Evolutionary conservation across 2,797 vertebrate genomes (phyloP), one percentile per base, ranked within the genome.

Genomic region (Somateria mollissima): DNA sequence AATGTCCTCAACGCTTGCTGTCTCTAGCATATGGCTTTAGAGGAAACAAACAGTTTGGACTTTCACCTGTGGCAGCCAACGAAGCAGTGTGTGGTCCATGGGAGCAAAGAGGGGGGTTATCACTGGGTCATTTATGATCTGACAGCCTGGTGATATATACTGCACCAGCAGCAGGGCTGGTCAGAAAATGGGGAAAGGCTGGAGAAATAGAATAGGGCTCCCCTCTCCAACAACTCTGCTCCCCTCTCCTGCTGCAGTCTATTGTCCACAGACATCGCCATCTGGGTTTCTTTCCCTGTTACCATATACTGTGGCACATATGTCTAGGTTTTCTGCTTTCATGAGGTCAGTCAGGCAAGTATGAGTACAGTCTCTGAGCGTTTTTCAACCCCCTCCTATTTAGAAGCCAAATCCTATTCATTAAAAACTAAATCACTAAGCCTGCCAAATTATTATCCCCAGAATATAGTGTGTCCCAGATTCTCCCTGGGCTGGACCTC

Each of bases 401-500:
- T 83, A 94, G 90, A 96, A 96, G 84, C 69, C 75, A 96, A 97
- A 96, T 95, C 93, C 91, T 96, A 89, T 92, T 97, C 94, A 94
- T 90, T 96, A 96, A 95, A 96, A 83, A 90, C 91, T 94, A 80
- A 96, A 96, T 90, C 95, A 82, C 90, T 96, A 97, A 95, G 95
- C 95, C 91, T 92, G 93, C 67, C 85, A 96, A 95, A 96, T 95
- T 96, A 95, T 95, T 95, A 97, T 97, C 92, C 88, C 61, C 74
- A 82, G 92, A 94, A 96, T 96, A 96, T 94, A 7, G 58, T 0
- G 22, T 89, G 95, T 89, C 96, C 95, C 94, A 97, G 96, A 96
- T 97, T 97, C 90, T 91, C 92, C 65, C 85, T 45, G 37, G 65
- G 75, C 93, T 97, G 84, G 90, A 96, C 37, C 13, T 71, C 45